A percentile compares a stretch with the other conserved stretches of the same genome.
These are phyloP conservation scores for Plebejus anna DNA, from an alignment of 2,888 invertebrate genomes.

Conservation along the genomic window DNA sequence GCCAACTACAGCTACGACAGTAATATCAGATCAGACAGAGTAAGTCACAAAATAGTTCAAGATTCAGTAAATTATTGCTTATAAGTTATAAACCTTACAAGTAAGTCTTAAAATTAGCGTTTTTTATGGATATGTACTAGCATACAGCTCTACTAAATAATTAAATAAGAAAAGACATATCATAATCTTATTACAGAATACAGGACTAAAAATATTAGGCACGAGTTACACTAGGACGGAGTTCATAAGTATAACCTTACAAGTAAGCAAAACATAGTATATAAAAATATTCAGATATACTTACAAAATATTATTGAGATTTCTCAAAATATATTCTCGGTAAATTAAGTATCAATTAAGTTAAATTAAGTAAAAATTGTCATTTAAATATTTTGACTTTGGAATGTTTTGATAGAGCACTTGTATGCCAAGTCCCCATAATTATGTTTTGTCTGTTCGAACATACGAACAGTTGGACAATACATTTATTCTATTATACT, in stretches of 20 bases:
- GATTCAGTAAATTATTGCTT: constrained; percentile 9
- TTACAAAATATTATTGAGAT: background rate
- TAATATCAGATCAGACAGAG: background rate
- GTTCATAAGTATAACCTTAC: constrained; percentile 19
- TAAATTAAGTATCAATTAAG: background rate
- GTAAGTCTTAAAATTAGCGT: background rate
- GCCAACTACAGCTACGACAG: background rate
- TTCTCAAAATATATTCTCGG: background rate
- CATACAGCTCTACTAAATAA: background rate
- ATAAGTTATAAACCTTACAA: background rate
- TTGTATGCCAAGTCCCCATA: background rate
- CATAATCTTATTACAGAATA: constrained; percentile 1
- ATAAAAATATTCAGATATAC: constrained; percentile 14
- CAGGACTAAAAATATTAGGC: constrained; percentile 2
- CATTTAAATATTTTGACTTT: background rate
- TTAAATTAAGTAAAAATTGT: background rate
- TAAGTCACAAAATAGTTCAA: background rate
- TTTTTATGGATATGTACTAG: background rate
- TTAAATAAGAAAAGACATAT: background rate
- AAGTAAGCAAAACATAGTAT: background rate
- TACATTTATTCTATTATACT: background rate
- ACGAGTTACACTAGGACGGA: constrained; percentile 25
- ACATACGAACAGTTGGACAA: background rate
- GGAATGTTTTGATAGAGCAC: background rate
- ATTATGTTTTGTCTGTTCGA: background rate